Base-by-base conservation (phyloP, 2,888 invertebrate species). In the Aromia moschata region DNA sequence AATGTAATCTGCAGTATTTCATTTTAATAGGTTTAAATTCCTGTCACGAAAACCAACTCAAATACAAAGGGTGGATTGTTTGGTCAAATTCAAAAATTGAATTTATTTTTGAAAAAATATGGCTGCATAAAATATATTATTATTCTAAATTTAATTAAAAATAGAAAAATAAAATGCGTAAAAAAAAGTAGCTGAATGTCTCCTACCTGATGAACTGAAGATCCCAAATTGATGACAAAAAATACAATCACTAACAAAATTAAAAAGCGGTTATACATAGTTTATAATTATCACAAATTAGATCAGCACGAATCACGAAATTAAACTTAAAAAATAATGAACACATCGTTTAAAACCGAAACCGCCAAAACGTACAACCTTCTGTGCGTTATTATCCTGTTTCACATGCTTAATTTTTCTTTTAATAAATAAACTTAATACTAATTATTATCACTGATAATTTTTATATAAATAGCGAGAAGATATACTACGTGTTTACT, bases 141-240 rank as follows among this genome's bases (percentile, higher is more conserved):
- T n/a, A n/a, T n/a, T n/a, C n/a, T n/a, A n/a, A n/a, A n/a, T n/a
- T n/a, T n/a, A n/a, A n/a, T n/a, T n/a, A n/a, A n/a, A n/a, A n/a
- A n/a, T n/a, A n/a, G n/a, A n/a, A n/a, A n/a, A n/a, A n/a, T n/a
- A n/a, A n/a, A n/a, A n/a, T n/a, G n/a, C n/a, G n/a, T n/a, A n/a
- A n/a, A n/a, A n/a, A n/a, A n/a, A n/a, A n/a, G n/a, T n/a, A n/a
- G n/a, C n/a, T n/a, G 10, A 4, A 20, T 30, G 9, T 37, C 7
- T 30, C 69, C 64, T 62, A 67, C 69, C 61, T 62, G 61, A 51
- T 54, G 63, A 38, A 60, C 12, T 31, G 59, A 56, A 16, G 53
- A 53, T 53, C 61, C 65, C 12, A 59, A 60, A 51, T 65, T 40
- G 12, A 67, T 51, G 54, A 59, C 31, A 52, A 63, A 12, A 16